Percentiles rank a stretch among this genome's conserved stretches.
phyloP scores from a whole-genome alignment of 2,888 invertebrate genomes.

The Zaprionus obscuricornis region DNA sequence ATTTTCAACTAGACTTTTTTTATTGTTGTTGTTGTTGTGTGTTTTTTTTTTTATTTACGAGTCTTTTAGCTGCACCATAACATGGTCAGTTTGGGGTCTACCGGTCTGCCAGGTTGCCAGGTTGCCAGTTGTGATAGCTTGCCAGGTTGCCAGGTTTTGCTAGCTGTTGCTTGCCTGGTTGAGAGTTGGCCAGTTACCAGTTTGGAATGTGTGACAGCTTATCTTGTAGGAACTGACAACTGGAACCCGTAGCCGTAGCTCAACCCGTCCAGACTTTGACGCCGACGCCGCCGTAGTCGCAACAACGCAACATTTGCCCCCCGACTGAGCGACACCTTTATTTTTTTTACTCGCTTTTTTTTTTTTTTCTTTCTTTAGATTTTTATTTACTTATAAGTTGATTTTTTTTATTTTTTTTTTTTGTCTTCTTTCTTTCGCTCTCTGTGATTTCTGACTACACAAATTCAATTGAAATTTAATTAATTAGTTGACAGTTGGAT shows the following conservation, averaged over 20 bases:
- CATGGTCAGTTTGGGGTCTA: slow-evolving; percentile 40
- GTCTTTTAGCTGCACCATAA: slow-evolving; percentile 6
- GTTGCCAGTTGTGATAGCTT: slow-evolving; percentile 81
- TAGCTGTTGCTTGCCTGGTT: not conserved
- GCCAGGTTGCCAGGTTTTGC: too few species aligned
- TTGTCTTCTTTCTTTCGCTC: slow-evolving; percentile 1
- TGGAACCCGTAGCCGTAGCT: slow-evolving; percentile 53
- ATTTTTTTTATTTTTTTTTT: slow-evolving; percentile 18
- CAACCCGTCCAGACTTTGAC: slow-evolving; percentile 20
- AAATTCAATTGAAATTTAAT: slow-evolving; percentile 83
- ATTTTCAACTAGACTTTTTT: slow-evolving; percentile 73
- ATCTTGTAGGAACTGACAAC: slow-evolving; percentile 80
- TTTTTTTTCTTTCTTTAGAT: not conserved
- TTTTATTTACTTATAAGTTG: slow-evolving; percentile 1
- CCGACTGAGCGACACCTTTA: slow-evolving; percentile 67
- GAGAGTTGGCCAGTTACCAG: slow-evolving; percentile 8
- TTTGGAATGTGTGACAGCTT: slow-evolving; percentile 81
- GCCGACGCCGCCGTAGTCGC: slow-evolving; percentile 21
- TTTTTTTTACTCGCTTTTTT: slow-evolving; percentile 11
- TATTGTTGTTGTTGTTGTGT: too few species aligned
- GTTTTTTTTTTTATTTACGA: slow-evolving; percentile 64
- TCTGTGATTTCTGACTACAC: slow-evolving; percentile 65
- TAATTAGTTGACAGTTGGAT: slow-evolving; percentile 82
- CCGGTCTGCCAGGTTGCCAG: slow-evolving; percentile 34
- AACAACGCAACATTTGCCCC: slow-evolving; percentile 34